phyloP scores from a whole-genome alignment of 2,888 invertebrate genomes.

The Chrysomela aeneicollis region DNA sequence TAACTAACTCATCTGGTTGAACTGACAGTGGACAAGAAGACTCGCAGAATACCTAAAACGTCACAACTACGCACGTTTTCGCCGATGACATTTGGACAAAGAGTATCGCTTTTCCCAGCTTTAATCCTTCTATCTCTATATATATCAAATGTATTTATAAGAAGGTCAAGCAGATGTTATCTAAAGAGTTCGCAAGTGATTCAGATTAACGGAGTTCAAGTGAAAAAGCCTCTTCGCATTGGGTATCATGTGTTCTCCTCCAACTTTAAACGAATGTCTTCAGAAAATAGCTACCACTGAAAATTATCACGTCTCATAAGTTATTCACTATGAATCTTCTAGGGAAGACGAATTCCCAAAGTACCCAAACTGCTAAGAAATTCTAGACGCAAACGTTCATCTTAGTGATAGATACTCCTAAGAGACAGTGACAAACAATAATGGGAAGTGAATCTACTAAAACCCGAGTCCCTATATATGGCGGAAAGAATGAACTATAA shows the following conservation, averaged over 20 bases:
- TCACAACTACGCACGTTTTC: no score
- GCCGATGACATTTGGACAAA: no score
- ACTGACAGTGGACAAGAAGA: no score
- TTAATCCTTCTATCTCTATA: no score
- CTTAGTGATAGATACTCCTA: background rate
- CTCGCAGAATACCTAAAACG: no score
- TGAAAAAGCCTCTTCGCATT: no score
- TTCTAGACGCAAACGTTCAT: background rate
- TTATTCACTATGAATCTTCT: background rate
- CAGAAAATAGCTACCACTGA: background rate
- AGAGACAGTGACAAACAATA: background rate
- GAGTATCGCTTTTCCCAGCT: no score
- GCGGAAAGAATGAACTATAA: background rate
- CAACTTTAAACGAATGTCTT: background rate
- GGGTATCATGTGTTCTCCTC: background rate
- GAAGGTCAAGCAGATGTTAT: no score
- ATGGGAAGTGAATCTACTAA: background rate
- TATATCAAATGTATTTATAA: no score
- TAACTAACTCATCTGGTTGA: no score
- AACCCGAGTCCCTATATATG: background rate
- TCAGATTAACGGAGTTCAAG: no score
- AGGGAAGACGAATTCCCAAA: background rate
- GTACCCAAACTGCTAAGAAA: background rate
- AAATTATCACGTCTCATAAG: background rate
- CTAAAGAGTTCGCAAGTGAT: no score